These are phyloP conservation scores for Norana najaformis DNA, from an alignment of 2,888 invertebrate genomes.

Conservation along the genomic window DNA sequence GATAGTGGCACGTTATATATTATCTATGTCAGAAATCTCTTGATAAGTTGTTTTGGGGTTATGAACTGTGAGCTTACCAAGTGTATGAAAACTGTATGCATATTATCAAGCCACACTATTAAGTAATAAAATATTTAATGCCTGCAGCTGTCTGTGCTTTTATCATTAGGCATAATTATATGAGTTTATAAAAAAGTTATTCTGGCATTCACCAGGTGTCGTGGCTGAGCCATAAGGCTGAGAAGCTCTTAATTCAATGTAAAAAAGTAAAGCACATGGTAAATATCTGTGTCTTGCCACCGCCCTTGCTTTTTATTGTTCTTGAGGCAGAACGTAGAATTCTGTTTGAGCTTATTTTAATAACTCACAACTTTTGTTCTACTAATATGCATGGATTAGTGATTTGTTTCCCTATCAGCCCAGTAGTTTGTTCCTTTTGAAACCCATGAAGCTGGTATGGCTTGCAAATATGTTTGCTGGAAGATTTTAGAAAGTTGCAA, in stretches of 20 bases:
- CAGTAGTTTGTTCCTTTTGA: background rate
- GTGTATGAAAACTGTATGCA: background rate
- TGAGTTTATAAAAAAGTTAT: background rate
- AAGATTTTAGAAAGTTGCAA: background rate
- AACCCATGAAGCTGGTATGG: background rate
- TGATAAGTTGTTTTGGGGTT: background rate
- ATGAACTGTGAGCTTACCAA: background rate
- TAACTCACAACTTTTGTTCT: background rate
- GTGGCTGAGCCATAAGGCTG: conserved; percentile 19
- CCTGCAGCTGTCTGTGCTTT: background rate
- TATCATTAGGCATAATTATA: background rate
- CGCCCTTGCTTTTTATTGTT: background rate
- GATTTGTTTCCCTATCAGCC: background rate
- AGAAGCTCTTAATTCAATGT: background rate
- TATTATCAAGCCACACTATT: background rate
- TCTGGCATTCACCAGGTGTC: conserved; percentile 19
- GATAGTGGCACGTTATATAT: background rate
- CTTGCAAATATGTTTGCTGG: background rate
- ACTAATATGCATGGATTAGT: background rate
- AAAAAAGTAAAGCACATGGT: conserved; percentile 17
- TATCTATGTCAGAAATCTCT: background rate
- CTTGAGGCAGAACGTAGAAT: background rate
- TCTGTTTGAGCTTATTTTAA: background rate
- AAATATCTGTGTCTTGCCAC: background rate
- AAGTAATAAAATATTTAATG: background rate